Conservation (phyloP, 2,797 vertebrate genomes). For the Notoglanidium macrostoma region DNA sequence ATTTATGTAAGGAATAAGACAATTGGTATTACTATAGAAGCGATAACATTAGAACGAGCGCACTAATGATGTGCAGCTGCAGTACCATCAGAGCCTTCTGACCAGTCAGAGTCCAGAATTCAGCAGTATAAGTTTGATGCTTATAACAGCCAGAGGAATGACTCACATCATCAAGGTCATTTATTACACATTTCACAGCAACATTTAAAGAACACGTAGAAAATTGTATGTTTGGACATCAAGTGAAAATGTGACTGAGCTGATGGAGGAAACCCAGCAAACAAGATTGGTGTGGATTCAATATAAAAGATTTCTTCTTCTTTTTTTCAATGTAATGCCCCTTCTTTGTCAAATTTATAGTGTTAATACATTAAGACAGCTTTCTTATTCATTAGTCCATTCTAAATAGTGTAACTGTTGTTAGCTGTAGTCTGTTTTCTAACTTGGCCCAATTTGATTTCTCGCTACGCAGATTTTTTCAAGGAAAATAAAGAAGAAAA, state of each 20-base stretch:
- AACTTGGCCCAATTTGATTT: neutral
- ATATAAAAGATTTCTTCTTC: neutral
- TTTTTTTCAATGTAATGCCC: neutral
- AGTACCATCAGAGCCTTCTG: neutral
- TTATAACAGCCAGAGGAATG: neutral
- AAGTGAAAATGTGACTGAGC: neutral
- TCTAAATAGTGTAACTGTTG: neutral
- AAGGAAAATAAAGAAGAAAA: no score
- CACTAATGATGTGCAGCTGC: neutral
- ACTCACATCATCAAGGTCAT: neutral
- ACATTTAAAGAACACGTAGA: neutral
- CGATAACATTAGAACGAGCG: neutral
- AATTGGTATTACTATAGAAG: neutral
- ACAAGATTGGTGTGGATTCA: neutral
- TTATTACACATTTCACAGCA: slow-evolving; percentile 17
- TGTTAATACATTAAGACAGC: neutral
- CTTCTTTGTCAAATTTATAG: neutral
- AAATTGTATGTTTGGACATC: neutral
- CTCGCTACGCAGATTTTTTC: neutral
- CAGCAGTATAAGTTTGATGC: neutral
- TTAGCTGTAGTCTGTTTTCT: neutral
- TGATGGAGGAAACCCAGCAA: neutral
- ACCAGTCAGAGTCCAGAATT: neutral
- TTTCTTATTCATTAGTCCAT: neutral
- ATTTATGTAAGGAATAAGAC: neutral